Evolutionary conservation across 2,888 invertebrate species (phyloP).

Genomic region (Pegoplata infirma): DNA sequence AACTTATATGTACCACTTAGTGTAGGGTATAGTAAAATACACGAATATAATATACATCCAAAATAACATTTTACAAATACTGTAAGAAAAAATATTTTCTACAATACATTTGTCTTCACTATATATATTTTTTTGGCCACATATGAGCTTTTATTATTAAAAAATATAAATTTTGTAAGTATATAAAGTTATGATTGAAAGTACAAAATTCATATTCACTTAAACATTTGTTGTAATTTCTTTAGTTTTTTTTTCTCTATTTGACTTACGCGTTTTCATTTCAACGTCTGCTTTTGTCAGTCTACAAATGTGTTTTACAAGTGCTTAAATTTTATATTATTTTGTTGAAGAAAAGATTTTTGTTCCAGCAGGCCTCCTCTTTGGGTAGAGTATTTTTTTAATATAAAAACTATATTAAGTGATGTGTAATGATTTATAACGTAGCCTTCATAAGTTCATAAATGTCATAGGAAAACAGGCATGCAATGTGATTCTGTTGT

Average conservation of each 20-base stretch:
- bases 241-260: neutral
- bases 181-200: constrained; percentile 14
- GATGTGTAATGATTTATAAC: constrained; percentile 66
- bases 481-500: constrained; percentile 43
- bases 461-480: constrained; percentile 62
- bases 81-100: neutral
- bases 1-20: too few species aligned
- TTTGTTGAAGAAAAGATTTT: neutral
- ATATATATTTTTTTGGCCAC: constrained; percentile 38
- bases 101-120: neutral
- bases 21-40: too few species aligned
- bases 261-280: constrained; percentile 35
- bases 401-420: constrained; percentile 47
- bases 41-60: too few species aligned
- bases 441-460: constrained; percentile 66
- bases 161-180: too few species aligned
- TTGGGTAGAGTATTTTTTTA: too few species aligned
- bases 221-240: constrained; percentile 15
- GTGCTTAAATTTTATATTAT: constrained; percentile 34
- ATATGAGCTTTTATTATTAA: constrained; percentile 56
- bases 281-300: constrained; percentile 37
- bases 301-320: constrained; percentile 41
- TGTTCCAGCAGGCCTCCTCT: constrained; percentile 26
- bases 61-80: too few species aligned
- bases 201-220: constrained; percentile 30